phyloP scores from a whole-genome alignment of 2,888 invertebrate genomes.

The Callinectes sapidus region DNA sequence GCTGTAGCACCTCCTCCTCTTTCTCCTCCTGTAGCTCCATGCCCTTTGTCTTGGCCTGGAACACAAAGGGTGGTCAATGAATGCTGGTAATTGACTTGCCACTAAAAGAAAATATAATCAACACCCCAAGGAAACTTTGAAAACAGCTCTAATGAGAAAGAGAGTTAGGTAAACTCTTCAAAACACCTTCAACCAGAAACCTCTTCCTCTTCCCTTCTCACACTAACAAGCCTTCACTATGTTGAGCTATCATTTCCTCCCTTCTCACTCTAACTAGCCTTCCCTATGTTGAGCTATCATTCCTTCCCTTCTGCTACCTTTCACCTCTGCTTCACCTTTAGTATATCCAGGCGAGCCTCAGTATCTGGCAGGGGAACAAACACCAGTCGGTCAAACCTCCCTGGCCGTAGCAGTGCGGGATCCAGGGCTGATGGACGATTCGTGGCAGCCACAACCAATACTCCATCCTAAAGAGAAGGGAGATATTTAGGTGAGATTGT shows the following conservation, averaged over 20 bases:
- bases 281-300: not conserved
- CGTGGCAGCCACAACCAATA: conserved; percentile 68
- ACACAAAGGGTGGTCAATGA: not conserved
- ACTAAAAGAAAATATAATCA: too few relatives aligned
- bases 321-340: conserved; percentile 35
- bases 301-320: not conserved
- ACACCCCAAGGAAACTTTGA: too few relatives aligned
- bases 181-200: too few relatives aligned
- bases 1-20: conserved; percentile 24
- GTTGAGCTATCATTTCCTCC: not conserved
- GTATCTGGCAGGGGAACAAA: conserved; percentile 64
- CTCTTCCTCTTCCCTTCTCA: not conserved
- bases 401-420: conserved; percentile 65
- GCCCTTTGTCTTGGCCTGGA: conserved; percentile 46
- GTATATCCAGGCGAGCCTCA: conserved; percentile 57
- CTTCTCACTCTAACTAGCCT: not conserved
- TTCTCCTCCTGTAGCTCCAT: not conserved
- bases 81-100: too few relatives aligned
- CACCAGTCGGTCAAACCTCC: conserved; percentile 63
- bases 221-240: not conserved
- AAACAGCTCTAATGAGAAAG: too few relatives aligned
- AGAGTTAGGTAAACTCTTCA: too few relatives aligned
- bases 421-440: conserved; percentile 61
- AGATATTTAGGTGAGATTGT: not conserved
- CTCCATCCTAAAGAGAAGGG: conserved; percentile 53